Evolutionary conservation across 2,888 invertebrate species (phyloP).

Genomic region (Epinotia bilunana): DNA sequence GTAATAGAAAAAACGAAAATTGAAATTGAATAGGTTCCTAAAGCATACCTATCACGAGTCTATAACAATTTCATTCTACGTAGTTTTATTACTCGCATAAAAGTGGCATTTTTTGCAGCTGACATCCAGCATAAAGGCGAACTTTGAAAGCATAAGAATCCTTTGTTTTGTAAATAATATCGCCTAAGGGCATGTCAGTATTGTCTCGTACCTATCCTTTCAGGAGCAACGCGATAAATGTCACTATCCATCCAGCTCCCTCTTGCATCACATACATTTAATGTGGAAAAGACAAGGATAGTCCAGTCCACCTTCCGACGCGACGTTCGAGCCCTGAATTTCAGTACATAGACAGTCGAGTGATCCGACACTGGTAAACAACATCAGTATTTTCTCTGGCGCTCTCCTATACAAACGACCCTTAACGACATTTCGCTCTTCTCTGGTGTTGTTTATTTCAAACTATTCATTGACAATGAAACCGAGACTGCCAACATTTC

Average conservation of each 20-base stretch:
- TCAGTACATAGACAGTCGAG: conserved; percentile 11
- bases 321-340: not conserved
- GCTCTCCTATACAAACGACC: conserved; percentile 51
- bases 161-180: not conserved
- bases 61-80: too few species aligned
- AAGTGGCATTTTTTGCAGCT: too few species aligned
- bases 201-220: not conserved
- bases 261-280: not conserved
- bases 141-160: not conserved
- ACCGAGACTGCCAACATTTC: conserved; percentile 53
- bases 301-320: not conserved
- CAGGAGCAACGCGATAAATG: not conserved
- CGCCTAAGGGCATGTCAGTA: not conserved
- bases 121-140: too few species aligned
- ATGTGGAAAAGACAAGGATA: conserved; percentile 14
- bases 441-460: not conserved
- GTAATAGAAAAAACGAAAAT: too few species aligned
- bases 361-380: conserved; percentile 13
- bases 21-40: too few species aligned
- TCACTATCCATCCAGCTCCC: not conserved
- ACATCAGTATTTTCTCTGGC: conserved; percentile 50
- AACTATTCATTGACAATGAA: conserved; percentile 47
- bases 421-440: conserved; percentile 15
- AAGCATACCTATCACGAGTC: too few species aligned
- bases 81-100: too few species aligned